phyloP scores from a whole-genome alignment of 2,113 vertebrate genomes.

The Camelus bactrianus region DNA sequence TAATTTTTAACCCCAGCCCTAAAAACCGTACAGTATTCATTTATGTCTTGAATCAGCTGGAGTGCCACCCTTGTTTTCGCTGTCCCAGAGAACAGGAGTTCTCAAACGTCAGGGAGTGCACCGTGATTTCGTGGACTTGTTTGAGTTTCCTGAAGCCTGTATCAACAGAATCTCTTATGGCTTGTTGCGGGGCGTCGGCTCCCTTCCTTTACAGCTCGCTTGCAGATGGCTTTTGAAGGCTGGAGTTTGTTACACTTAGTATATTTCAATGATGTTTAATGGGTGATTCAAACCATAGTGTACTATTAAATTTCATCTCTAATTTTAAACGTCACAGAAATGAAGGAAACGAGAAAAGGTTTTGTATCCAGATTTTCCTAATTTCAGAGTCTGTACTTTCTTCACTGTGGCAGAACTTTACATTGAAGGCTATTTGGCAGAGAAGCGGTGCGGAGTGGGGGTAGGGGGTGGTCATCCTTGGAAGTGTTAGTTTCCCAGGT shows the following conservation, averaged over 20 bases:
- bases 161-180: background rate
- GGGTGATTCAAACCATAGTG: background rate
- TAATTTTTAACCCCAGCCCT: background rate
- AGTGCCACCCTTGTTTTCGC: background rate
- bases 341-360: background rate
- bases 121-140: background rate
- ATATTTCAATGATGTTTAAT: background rate
- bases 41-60: background rate
- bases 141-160: background rate
- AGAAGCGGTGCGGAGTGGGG: rapidly evolving
- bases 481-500: background rate
- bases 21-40: background rate
- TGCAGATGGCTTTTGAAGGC: background rate
- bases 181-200: background rate
- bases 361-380: background rate
- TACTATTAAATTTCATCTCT: background rate
- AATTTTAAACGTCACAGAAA: background rate
- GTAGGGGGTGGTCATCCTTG: too few species aligned
- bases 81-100: background rate
- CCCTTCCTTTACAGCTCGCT: background rate
- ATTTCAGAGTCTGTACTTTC: background rate
- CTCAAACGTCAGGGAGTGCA: background rate
- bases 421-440: background rate
- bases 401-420: background rate
- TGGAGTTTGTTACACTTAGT: background rate